Evolutionary conservation across 2,888 invertebrate genomes (phyloP).

Genomic region (Scaeva pyrastri): DNA sequence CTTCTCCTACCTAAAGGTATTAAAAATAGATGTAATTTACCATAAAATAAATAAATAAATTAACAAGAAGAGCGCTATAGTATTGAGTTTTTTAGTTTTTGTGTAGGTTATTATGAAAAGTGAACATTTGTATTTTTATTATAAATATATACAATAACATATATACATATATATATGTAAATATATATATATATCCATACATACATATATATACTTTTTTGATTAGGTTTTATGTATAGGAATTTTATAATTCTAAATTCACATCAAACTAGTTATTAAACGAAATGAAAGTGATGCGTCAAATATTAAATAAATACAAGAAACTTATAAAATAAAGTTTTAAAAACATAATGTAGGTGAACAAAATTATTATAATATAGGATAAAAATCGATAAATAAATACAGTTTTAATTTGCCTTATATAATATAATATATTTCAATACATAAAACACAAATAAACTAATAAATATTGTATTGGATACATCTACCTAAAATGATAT

Average conservation of each 20-base stretch:
- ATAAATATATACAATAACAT: constrained; percentile 41
- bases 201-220: constrained; percentile 43
- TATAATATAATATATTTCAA: constrained; percentile 76
- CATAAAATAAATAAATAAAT: constrained; percentile 41
- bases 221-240: constrained; percentile 60
- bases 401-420: constrained; percentile 77
- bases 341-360: constrained; percentile 66
- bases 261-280: constrained; percentile 57
- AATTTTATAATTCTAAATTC: constrained; percentile 68
- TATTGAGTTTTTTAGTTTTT: constrained; percentile 45
- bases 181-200: constrained; percentile 43
- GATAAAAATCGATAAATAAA: constrained; percentile 75
- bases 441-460: constrained; percentile 56
- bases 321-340: constrained; percentile 23
- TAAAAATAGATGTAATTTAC: constrained; percentile 53
- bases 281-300: constrained; percentile 70
- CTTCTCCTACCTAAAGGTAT: constrained; percentile 65
- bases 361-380: constrained; percentile 59
- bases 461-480: constrained; percentile 74
- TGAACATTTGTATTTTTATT: constrained; percentile 69
- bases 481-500: constrained; percentile 69
- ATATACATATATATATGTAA: constrained; percentile 29
- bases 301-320: constrained; percentile 32
- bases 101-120: constrained; percentile 50
- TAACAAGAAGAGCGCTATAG: constrained; percentile 15